Evolutionary conservation across 64 coral and sea anemone genomes (phyloP).

Genomic region (Pachyseris speciosa): DNA sequence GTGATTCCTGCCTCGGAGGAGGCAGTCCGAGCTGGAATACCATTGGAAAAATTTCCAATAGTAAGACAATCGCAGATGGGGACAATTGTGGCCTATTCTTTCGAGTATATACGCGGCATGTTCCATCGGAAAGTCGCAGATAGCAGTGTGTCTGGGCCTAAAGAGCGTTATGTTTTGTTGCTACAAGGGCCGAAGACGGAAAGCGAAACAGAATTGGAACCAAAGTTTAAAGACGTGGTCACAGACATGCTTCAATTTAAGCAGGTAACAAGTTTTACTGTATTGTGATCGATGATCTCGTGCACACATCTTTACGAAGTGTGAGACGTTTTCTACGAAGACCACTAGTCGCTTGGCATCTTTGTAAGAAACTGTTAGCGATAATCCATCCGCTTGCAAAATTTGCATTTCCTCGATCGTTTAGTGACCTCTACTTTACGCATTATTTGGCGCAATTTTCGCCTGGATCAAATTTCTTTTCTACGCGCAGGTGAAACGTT

Average conservation of each 20-base stretch:
- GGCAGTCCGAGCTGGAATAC: conserved; percentile 72
- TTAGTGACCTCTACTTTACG: background rate
- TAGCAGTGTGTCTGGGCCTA: background rate
- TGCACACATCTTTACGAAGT: background rate
- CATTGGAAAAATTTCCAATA: conserved; percentile 72
- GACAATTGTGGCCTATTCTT: conserved; percentile 84
- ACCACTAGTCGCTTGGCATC: background rate
- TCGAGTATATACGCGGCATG: conserved; percentile 78
- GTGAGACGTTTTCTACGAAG: background rate
- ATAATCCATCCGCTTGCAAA: background rate
- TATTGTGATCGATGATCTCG: background rate
- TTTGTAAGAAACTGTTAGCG: background rate
- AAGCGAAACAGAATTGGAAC: conserved; percentile 53
- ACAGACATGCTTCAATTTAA: conserved; percentile 95
- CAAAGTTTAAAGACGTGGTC: conserved; percentile 89
- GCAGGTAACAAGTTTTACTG: conserved; percentile 56
- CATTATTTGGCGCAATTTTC: background rate
- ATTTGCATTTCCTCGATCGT: conserved; percentile 4
- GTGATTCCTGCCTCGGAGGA: conserved; percentile 87
- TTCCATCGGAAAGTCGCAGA: conserved; percentile 45
- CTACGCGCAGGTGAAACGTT: background rate
- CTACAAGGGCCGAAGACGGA: conserved; percentile 72
- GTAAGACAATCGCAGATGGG: conserved; percentile 89
- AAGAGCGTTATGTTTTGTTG: conserved; percentile 81
- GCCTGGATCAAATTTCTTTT: background rate